phyloP scores from a whole-genome alignment of 2,888 invertebrate species.

The Tenthredo notha region DNA sequence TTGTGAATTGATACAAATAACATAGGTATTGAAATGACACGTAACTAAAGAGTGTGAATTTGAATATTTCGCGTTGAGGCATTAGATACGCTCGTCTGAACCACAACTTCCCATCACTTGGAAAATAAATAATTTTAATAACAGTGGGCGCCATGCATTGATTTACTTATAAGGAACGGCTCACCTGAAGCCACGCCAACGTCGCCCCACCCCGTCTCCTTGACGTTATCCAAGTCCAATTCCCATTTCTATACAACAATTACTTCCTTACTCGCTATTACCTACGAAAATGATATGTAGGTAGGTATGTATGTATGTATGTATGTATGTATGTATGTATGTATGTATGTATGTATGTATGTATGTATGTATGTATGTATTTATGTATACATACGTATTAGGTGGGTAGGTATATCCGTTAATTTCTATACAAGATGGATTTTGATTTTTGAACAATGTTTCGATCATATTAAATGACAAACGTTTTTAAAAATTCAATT shows the following conservation, averaged over 20 bases:
- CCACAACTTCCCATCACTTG: conserved; percentile 65
- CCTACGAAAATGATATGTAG: neutral
- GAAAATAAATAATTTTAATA: conserved; percentile 70
- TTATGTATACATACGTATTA: neutral
- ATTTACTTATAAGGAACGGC: conserved; percentile 67
- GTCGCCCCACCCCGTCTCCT: conserved; percentile 71
- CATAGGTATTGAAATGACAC: neutral
- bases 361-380: neutral
- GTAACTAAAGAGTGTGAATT: neutral
- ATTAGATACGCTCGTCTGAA: neutral
- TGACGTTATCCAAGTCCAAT: conserved; percentile 77
- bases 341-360: neutral
- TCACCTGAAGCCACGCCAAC: conserved; percentile 76
- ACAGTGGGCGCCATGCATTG: conserved; percentile 70
- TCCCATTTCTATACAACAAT: conserved; percentile 58
- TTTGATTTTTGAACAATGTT: neutral
- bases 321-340: neutral
- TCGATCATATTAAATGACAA: neutral
- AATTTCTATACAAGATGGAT: neutral
- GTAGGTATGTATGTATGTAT: neutral
- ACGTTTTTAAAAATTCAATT: neutral
- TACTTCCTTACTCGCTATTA: conserved; percentile 34
- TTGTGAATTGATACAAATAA: neutral
- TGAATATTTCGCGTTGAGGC: neutral
- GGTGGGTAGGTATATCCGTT: neutral